These are phyloP conservation scores for Allolobophora icterica DNA, from an alignment of 2,888 invertebrate species.

Conservation along the genomic window DNA sequence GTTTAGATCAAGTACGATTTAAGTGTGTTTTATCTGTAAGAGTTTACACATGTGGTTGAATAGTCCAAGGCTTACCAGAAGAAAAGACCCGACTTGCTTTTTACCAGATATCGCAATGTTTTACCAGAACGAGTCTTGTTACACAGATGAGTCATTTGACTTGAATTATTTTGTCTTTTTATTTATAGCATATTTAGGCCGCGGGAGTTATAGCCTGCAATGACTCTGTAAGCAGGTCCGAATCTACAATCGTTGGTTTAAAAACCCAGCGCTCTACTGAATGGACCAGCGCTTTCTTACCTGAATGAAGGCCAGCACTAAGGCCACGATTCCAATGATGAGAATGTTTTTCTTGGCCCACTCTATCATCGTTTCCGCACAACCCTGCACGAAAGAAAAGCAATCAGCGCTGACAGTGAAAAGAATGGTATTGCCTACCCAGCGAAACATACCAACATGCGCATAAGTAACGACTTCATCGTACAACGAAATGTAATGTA, in stretches of 20 bases:
- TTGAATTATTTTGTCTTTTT: background rate
- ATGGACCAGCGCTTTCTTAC: background rate
- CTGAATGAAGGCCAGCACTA: background rate
- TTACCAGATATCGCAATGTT: background rate
- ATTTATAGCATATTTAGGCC: background rate
- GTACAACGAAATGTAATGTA: too few relatives aligned
- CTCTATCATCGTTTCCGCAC: background rate
- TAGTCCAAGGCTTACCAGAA: background rate
- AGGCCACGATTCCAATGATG: background rate
- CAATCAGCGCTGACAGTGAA: background rate
- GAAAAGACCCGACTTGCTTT: too few relatives aligned
- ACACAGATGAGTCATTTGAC: background rate
- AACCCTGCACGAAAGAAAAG: background rate
- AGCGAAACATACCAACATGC: background rate
- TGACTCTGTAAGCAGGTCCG: background rate
- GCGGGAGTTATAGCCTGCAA: background rate
- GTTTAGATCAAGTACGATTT: background rate
- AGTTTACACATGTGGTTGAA: background rate
- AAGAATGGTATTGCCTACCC: background rate
- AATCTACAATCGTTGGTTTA: background rate
- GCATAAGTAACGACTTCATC: too few relatives aligned
- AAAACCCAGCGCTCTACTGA: background rate
- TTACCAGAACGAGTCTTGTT: background rate
- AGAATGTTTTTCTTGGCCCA: background rate
- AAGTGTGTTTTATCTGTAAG: background rate